Evolutionary conservation across 2,888 invertebrate species (phyloP), one percentile per base, ranked within the genome.

Genomic region (Limnephilus rhombicus): DNA sequence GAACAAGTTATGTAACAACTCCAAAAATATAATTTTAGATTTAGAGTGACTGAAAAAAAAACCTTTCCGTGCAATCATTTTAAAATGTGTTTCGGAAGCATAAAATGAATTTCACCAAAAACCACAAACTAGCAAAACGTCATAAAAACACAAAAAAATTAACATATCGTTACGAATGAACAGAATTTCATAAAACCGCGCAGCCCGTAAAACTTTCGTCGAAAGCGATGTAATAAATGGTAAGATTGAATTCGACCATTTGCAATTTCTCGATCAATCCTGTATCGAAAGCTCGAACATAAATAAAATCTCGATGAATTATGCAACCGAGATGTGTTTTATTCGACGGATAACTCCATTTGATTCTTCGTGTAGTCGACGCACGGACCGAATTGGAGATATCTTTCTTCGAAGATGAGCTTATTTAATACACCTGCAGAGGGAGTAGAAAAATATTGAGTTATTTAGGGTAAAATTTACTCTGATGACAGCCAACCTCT

Each of bases 231-330:
- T 53, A 88, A 88, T 88, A 88, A 88, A 88, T 88, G 88, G 68
- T 68, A 31, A 88, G 88, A 88, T 88, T 88, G 88, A 88, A 68
- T 88, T 80, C 80, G 53, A 31, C 86, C 80, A 88, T 88, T 68
- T 88, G 88, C 88, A 88, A 88, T 88, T 80, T 92, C 91, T 93
- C 91, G 85, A 92, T 93, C 93, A 93, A 92, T 90, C 87, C 90
- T 45, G 34, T 41, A 68, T 85, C 80, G 53, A 68, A 88, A 80
- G 91, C 89, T 41, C 24, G 82, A 90, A 88, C 92, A 90, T 93
- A 91, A 93, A 93, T 92, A 93, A 93, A 93, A 93, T 90, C 92
- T 91, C 86, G 83, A 92, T 93, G 93, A 92, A 93, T 92, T 92
- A 93, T 93, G 91, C 93, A 92, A 92, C 80, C 49, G 87, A 91